Conservation (phyloP, 2,113 vertebrate genomes). For the Probosciger aterrimus region DNA sequence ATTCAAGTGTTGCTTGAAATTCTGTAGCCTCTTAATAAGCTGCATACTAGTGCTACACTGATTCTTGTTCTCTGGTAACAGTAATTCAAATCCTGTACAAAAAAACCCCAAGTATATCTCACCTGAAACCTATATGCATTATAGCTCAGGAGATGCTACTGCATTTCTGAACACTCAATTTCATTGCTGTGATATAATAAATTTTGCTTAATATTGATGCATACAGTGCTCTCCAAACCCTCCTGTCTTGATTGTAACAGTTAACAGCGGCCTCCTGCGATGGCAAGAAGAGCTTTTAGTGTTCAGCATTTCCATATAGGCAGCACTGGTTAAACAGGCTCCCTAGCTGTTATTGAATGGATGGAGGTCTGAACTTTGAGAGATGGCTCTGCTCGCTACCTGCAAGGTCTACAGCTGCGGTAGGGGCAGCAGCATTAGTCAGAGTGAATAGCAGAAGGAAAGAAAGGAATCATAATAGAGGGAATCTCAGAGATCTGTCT, state of each 20-base stretch:
- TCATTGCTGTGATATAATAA: not conserved
- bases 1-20: not conserved
- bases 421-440: not conserved
- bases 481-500: not conserved
- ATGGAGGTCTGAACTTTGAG: not conserved
- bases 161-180: not conserved
- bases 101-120: not conserved
- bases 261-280: not conserved
- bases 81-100: not conserved
- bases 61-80: not conserved
- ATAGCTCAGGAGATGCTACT: not conserved
- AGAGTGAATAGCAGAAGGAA: not conserved
- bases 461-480: not conserved
- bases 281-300: rapidly evolving
- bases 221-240: not conserved
- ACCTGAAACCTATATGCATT: not conserved
- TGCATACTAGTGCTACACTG: rapidly evolving
- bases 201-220: not conserved
- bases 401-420: not conserved
- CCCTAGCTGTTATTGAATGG: rapidly evolving
- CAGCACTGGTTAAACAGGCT: not conserved
- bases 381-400: not conserved
- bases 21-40: not conserved
- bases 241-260: rapidly evolving
- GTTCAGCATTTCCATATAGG: rapidly evolving